Percentiles rank a stretch among this genome's conserved stretches.
phyloP scores from a whole-genome alignment of 2,888 invertebrate species.

The Sialis fuliginosa region DNA sequence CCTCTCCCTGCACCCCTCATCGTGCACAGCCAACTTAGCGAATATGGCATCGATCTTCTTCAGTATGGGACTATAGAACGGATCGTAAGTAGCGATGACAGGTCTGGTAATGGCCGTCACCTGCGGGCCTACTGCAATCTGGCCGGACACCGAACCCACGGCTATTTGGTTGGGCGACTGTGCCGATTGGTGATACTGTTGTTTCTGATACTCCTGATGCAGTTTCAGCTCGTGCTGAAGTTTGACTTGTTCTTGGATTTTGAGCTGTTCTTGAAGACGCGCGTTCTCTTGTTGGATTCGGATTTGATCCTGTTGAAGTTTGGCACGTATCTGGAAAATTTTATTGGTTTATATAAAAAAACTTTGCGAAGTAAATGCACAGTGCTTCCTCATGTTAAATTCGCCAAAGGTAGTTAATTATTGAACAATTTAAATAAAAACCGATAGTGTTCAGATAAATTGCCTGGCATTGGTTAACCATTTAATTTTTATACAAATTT shows the following conservation, averaged over 20 bases:
- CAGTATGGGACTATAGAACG: constrained; percentile 63
- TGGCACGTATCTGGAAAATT: constrained; percentile 20
- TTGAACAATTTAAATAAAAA: too few relatives aligned
- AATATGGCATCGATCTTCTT: constrained; percentile 62
- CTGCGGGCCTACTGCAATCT: constrained; percentile 25
- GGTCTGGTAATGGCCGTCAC: constrained; percentile 24
- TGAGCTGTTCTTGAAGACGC: constrained; percentile 22
- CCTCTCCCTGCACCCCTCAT: constrained; percentile 58
- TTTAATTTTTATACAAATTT: too few relatives aligned
- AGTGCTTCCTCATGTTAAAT: too few relatives aligned
- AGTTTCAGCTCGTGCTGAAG: constrained; percentile 23
- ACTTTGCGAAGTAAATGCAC: too few relatives aligned
- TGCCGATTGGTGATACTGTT: constrained; percentile 22
- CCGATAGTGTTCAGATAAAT: too few relatives aligned
- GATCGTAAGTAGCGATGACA: constrained; percentile 20
- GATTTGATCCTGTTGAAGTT: constrained; percentile 22
- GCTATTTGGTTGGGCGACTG: constrained; percentile 16
- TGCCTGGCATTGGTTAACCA: too few relatives aligned
- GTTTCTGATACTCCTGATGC: constrained; percentile 16
- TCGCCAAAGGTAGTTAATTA: too few relatives aligned
- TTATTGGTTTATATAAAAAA: too few relatives aligned
- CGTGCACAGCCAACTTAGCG: constrained; percentile 46
- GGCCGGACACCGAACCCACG: constrained; percentile 22
- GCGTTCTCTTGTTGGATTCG: constrained; percentile 23
- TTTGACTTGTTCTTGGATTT: constrained; percentile 18